phyloP scores from a whole-genome alignment of 2,888 invertebrate genomes.

The Erebia aethiops region DNA sequence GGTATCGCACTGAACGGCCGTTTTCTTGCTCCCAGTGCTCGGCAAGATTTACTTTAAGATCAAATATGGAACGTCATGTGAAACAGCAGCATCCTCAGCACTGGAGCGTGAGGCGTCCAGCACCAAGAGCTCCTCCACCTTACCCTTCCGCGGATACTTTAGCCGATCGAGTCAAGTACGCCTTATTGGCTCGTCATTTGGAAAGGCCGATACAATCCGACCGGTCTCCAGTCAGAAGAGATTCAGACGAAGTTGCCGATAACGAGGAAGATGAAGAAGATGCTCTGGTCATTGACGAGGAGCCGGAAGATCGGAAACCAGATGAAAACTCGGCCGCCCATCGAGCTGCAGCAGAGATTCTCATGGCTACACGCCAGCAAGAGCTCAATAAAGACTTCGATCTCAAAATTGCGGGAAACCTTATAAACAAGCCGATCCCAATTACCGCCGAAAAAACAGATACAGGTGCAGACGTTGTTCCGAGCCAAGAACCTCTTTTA shows the following conservation, averaged over 20 bases:
- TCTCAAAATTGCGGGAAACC: slow-evolving; percentile 80
- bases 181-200: slow-evolving; percentile 90
- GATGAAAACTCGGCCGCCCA: slow-evolving; percentile 77
- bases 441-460: slow-evolving; percentile 55
- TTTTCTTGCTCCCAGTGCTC: slow-evolving; percentile 96
- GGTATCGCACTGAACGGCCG: slow-evolving; percentile 94
- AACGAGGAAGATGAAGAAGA: slow-evolving; percentile 87
- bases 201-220: slow-evolving; percentile 82
- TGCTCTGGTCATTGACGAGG: slow-evolving; percentile 87
- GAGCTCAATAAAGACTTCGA: slow-evolving; percentile 78
- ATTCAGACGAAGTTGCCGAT: slow-evolving; percentile 83
- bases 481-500: slow-evolving; percentile 88
- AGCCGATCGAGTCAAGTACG: slow-evolving; percentile 85
- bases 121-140: slow-evolving; percentile 72
- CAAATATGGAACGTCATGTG: slow-evolving; percentile 97
- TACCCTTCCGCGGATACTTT: slow-evolving; percentile 63
- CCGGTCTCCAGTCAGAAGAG: slow-evolving; percentile 67
- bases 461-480: slow-evolving; percentile 70
- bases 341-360: slow-evolving; percentile 83
- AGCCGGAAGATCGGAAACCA: slow-evolving; percentile 65
- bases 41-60: slow-evolving; percentile 94
- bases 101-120: slow-evolving; percentile 90
- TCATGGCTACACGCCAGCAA: slow-evolving; percentile 77
- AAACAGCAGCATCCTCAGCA: slow-evolving; percentile 96
- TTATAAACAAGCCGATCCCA: slow-evolving; percentile 79